Evolutionary conservation across 2,797 vertebrate genomes (phyloP), one percentile per base, ranked within the genome.

Genomic region (Menidia menidia): DNA sequence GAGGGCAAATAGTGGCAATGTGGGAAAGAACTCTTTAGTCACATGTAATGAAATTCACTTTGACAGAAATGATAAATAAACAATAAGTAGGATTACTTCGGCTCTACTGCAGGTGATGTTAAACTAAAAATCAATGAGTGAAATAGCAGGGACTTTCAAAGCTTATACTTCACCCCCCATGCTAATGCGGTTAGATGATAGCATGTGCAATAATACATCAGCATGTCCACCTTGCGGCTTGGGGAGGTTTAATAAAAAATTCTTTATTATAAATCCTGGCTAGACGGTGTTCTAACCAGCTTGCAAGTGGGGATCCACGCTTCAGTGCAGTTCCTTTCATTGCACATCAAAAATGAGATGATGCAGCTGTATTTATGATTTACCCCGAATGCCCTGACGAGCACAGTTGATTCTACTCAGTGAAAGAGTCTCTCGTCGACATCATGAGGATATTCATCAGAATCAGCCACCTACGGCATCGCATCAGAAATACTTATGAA

Each of bases 111-210:
- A 61, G 42, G 47, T 79, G 60, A 75, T 75, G 48, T 48, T 61
- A 58, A 48, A 68, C 32, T 57, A 73, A 75, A 25, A 81, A 80
- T 78, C 70, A 58, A 71, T 81, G 58, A n/a, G 18, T 19, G 59
- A 75, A 87, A 81, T 57, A 83, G 82, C 44, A 51, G 63, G 54
- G 52, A 56, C 58, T 83, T 85, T 83, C 54, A 71, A 58, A 80
- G 48, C 10, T 33, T 59, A 33, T n/a, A 48, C 68, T 66, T 32
- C 56, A 53, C 47, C 35, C 35, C 39, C 33, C 62, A 67, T 58
- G 63, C 61, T 85, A 79, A 81, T 85, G 68, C 57, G 76, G 80
- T 87, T 65, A 75, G 60, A 88, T 51, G 71, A 83, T 75, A 83
- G 84, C 76, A 62, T 60, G 18, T 47, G 19, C 54, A 68, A 32